Conservation (phyloP, 2,888 invertebrate genomes). For the Onchidella celtica region DNA sequence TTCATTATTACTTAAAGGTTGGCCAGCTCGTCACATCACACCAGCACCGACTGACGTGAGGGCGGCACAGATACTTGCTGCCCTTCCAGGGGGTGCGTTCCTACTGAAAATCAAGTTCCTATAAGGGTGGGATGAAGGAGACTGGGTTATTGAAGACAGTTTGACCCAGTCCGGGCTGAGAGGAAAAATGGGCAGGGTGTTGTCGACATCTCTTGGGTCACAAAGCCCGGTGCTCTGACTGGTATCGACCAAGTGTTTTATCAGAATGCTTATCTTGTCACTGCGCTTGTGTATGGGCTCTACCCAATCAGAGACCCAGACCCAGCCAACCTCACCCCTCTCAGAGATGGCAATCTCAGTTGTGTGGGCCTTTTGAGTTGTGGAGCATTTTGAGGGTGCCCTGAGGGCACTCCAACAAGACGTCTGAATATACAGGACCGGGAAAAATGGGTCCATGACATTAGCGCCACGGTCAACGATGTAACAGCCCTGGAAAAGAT, state of each 20-base stretch:
- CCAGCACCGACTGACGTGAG: constrained; percentile 2
- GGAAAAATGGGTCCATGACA: neutral
- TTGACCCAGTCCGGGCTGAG: neutral
- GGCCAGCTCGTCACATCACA: too few relatives aligned
- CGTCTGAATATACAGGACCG: neutral
- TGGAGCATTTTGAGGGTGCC: constrained; percentile 6
- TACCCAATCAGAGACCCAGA: constrained; percentile 16
- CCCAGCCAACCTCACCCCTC: neutral
- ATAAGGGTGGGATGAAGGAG: neutral
- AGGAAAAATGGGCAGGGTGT: neutral
- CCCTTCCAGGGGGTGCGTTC: neutral
- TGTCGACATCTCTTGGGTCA: neutral
- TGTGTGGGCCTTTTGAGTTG: constrained; percentile 1
- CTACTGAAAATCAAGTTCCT: neutral
- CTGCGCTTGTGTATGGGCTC: constrained; percentile 3
- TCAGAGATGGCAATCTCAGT: neutral
- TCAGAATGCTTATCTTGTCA: neutral
- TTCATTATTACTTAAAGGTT: too few relatives aligned
- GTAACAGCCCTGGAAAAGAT: constrained; percentile 8
- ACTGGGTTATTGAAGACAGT: neutral
- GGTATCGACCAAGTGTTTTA: neutral
- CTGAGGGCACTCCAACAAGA: neutral
- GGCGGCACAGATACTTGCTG: neutral
- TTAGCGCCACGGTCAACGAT: constrained; percentile 5
- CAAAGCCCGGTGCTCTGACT: neutral